Evolutionary conservation across 2,113 vertebrate species (phyloP), one percentile per base, ranked within the genome.

Genomic region (Tychaedon coryphoeus): DNA sequence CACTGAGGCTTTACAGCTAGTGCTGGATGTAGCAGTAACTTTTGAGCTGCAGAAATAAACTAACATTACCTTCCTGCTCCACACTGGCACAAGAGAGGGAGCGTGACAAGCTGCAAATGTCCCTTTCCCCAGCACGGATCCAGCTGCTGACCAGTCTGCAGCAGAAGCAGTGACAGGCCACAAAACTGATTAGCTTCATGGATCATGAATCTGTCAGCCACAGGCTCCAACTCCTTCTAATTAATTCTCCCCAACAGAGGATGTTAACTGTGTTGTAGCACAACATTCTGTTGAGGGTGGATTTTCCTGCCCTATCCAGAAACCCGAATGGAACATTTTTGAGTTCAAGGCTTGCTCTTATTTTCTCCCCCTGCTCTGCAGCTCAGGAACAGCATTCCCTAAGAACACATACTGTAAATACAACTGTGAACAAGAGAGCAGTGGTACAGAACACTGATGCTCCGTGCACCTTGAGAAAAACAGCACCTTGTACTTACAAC

Each of bases 181-280:
- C 91, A 94, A 20, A 87, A 93, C 70, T 72, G 67, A 78, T 86
- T 25, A 69, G 56, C 84, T 91, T 77, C 83, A 91, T 43, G 89
- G 89, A 81, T 86, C 93, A 76, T 51, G 42, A 88, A 82, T 84
- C 88, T 86, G 77, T 31, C 89, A 95, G 72, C 61, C 77, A 92
- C 73, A 83, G 57, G 60, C 83, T 92, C 74, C 87, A 87, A 38
- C 85, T 94, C 69, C 88, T 88, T 74, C 81, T 96, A 96, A 95
- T 94, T 96, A 89, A 95, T 87, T 84, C 65, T 78, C 61, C 48
- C 84, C 84, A n/a, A 48, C 7, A 89, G 64, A 92, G 48, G 20
- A 42, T 45, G 40, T 75, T 94, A 80, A 95, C 51, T 77, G 24
- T 22, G 26, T 57, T 50, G 26, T 38, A n/a, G 28, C 57, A 48